These are phyloP conservation scores for Diceros bicornis DNA, from an alignment of 2,797 vertebrate species.

Conservation along the genomic window DNA sequence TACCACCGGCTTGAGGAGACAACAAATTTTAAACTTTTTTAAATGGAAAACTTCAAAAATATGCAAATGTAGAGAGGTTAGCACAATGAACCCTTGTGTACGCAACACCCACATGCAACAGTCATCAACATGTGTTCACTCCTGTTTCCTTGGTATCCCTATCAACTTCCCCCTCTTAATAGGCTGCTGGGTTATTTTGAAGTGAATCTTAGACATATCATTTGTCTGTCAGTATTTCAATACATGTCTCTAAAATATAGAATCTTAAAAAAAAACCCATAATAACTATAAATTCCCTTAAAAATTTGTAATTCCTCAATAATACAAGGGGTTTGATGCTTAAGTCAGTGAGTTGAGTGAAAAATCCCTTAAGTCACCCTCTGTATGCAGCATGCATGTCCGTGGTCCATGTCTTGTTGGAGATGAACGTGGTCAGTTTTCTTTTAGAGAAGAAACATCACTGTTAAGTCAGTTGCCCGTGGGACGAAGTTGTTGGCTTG, in stretches of 20 bases:
- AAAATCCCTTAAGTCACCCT: neutral
- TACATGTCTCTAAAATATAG: neutral
- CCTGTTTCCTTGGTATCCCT: neutral
- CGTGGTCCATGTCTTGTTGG: neutral
- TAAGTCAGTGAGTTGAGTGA: neutral
- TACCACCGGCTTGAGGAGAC: neutral
- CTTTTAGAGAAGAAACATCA: neutral
- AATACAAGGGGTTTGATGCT: neutral
- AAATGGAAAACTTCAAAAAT: conserved; percentile 35
- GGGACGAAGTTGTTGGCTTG: neutral
- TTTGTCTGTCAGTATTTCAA: conserved; percentile 23
- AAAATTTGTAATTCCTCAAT: conserved; percentile 13
- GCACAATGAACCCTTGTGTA: neutral
- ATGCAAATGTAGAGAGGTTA: neutral
- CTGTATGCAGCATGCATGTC: neutral
- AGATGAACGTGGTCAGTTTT: neutral
- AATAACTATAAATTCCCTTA: neutral
- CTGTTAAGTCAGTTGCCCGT: neutral
- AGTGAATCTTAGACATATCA: neutral
- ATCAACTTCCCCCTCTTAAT: neutral
- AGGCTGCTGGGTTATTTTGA: neutral
- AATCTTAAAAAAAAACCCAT: neutral
- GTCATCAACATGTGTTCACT: neutral
- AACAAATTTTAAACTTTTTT: neutral
- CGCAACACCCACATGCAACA: neutral